Evolutionary conservation across 1,140 invertebrate genomes (phyloP), one percentile per base, ranked within the genome.

Genomic region (Drosophila truncata): DNA sequence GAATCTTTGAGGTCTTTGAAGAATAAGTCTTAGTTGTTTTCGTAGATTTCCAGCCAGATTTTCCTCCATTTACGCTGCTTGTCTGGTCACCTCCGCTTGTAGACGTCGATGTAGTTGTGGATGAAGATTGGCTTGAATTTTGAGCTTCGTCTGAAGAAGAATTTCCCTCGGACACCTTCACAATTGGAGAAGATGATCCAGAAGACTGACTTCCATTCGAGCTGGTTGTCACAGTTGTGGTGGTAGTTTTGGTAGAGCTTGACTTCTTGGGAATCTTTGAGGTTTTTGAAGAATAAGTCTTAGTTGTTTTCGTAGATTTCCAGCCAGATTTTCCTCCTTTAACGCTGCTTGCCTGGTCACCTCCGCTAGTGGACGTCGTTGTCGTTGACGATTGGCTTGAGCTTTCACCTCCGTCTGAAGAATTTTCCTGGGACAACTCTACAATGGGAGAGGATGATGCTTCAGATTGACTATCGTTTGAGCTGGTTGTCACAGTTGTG

Each of bases 1-100:
- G 62, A 16, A 65, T 6, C n/a, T 10, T 64, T 5, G 42, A 41
- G 2, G 50, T 23, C 16, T 39, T 33, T 1, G 67, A 47, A 5
- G 59, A 35, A 49, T 33, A 46, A 0, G 73, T 77, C 31, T 69
- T 63, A 4, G 72, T 70, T 2, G 64, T 77, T n/a, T 57, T 76
- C 0, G 35, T 60, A n/a, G 58, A 20, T 27, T 41, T 41, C 44
- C 52, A 54, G 2, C 44, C 25, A 0, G 55, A 46, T 20, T 69
- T 73, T 25, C 46, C 54, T 4, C 44, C 44, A 1, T 49, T n/a
- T n/a, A n/a, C n/a, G n/a, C n/a, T n/a, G n/a, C n/a, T n/a, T n/a
- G n/a, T n/a, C n/a, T n/a, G n/a, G n/a, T n/a, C n/a, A n/a, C n/a
- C n/a, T n/a, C n/a, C n/a, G n/a, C n/a, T n/a, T n/a, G n/a, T 47